phyloP scores from a whole-genome alignment of 2,888 invertebrate genomes.

The Drosophila birchii region DNA sequence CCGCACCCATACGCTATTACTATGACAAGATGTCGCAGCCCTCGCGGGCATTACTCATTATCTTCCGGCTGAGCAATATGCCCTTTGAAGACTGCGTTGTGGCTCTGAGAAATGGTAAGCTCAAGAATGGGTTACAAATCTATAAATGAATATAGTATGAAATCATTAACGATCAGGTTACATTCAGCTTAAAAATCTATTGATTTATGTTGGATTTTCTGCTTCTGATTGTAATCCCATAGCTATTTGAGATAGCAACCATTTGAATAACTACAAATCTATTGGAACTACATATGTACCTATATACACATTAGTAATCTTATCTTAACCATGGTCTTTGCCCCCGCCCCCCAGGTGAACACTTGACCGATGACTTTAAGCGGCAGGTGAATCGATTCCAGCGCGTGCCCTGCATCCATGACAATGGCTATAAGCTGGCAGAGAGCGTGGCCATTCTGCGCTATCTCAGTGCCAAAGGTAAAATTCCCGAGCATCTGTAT shows the following conservation, averaged over 20 bases:
- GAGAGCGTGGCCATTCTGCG: conserved; percentile 90
- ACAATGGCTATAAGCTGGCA: conserved; percentile 88
- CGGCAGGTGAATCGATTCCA: conserved; percentile 87
- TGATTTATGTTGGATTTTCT: background rate
- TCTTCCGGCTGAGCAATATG: conserved; percentile 88
- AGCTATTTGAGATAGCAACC: background rate
- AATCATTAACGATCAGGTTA: background rate
- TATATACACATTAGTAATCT: conserved; percentile 4
- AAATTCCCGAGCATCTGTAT: conserved; percentile 87
- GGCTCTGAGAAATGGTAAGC: conserved; percentile 87
- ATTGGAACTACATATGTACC: background rate
- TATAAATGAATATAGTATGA: background rate
- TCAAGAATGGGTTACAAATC: background rate
- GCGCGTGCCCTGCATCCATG: conserved; percentile 88
- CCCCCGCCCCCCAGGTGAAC: conserved; percentile 85
- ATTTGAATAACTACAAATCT: background rate
- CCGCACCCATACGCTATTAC: conserved; percentile 86
- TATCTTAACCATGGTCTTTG: conserved; percentile 36
- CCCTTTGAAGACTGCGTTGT: conserved; percentile 88
- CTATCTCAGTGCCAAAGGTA: conserved; percentile 81
- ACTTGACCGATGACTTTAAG: conserved; percentile 87
- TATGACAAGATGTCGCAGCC: conserved; percentile 92
- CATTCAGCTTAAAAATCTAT: background rate
- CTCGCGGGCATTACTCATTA: conserved; percentile 89
- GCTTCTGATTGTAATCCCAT: background rate